Percentiles rank a stretch among this genome's conserved stretches.
Conservation (phyloP, 2,797 vertebrate species). For the Borostomias antarcticus region DNA sequence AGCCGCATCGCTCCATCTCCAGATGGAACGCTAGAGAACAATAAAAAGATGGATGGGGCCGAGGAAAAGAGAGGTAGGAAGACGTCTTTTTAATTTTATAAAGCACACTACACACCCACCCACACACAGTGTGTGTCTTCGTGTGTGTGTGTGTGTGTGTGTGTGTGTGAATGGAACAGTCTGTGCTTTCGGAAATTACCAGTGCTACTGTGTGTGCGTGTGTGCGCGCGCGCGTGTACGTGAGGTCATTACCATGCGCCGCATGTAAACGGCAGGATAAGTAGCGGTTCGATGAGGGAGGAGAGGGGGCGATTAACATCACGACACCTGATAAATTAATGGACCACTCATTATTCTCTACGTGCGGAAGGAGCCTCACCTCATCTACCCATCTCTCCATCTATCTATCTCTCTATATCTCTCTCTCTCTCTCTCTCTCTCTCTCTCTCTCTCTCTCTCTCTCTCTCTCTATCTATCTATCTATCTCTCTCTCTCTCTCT, state of each 20-base stretch:
- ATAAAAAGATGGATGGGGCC: too few relatives aligned
- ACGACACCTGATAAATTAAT: slow-evolving; percentile 56
- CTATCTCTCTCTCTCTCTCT: neutral
- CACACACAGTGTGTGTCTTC: too few relatives aligned
- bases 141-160: too few relatives aligned
- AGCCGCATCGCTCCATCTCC: too few relatives aligned
- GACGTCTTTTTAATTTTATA: too few relatives aligned
- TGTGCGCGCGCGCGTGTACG: slow-evolving; percentile 46
- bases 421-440: slow-evolving; percentile 3
- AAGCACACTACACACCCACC: neutral
- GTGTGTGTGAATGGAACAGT: too few relatives aligned
- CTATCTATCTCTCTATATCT: slow-evolving; percentile 2
- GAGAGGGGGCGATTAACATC: slow-evolving; percentile 49
- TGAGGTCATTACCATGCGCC: slow-evolving; percentile 64
- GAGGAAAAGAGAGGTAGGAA: too few relatives aligned
- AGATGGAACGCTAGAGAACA: too few relatives aligned
- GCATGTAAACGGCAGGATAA: slow-evolving; percentile 48
- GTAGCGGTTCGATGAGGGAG: slow-evolving; percentile 51
- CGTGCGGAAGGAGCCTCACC: slow-evolving; percentile 53
- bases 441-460: slow-evolving; percentile 21
- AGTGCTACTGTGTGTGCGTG: slow-evolving; percentile 51
- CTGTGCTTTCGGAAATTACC: too few relatives aligned
- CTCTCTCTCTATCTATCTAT: too few relatives aligned
- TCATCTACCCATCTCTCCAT: neutral
- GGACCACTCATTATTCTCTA: slow-evolving; percentile 52